Conservation (phyloP, 2,888 invertebrate species). For the Mimachlamys varia region DNA sequence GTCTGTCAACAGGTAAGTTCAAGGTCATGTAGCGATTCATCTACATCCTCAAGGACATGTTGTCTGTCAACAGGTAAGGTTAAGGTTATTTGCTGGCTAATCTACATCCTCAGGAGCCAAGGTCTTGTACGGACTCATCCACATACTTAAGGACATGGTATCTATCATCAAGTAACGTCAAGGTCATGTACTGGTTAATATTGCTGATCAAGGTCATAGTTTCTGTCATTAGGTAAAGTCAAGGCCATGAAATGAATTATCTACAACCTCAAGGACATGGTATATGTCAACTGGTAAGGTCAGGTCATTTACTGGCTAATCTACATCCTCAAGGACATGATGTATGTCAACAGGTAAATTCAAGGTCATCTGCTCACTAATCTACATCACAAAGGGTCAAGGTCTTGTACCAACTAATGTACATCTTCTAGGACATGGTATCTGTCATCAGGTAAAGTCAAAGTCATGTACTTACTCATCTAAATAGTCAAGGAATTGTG, state of each 20-base stretch:
- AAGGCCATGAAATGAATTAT: background rate
- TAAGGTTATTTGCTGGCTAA: background rate
- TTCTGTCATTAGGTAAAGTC: conserved; percentile 43
- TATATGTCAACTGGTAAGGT: background rate
- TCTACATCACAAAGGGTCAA: background rate
- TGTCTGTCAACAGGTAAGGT: background rate
- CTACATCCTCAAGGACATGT: background rate
- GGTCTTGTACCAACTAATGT: background rate
- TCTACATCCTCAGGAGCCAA: background rate
- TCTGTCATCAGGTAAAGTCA: background rate
- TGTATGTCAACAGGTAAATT: conserved; percentile 43
- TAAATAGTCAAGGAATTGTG: background rate
- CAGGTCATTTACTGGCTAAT: background rate
- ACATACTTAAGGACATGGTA: no score
- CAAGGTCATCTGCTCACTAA: background rate
- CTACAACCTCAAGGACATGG: background rate
- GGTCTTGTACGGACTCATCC: no score
- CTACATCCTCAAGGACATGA: conserved; percentile 30
- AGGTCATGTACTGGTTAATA: conserved; percentile 71
- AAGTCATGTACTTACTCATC: background rate
- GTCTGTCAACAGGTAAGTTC: background rate
- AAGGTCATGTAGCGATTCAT: background rate
- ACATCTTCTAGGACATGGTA: background rate
- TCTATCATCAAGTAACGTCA: no score
- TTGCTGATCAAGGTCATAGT: conserved; percentile 63